Evolutionary conservation across 2,888 invertebrate species (phyloP), one percentile per base, ranked within the genome.

Genomic region (Drosophila falleni): DNA sequence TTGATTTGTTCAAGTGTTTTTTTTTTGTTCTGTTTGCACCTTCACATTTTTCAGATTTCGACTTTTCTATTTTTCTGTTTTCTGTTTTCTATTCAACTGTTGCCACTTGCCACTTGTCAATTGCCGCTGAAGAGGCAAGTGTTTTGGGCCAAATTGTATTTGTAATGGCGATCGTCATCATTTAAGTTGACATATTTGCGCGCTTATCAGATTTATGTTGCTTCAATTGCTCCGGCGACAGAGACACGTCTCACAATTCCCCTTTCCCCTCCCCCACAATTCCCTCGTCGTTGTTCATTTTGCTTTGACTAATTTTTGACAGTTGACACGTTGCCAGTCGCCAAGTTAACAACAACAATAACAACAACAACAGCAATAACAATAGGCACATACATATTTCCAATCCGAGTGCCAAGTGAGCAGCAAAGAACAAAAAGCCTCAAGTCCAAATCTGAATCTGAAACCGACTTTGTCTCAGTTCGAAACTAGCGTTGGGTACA

Each of bases 271-370:
- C n/a, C 19, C 1, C 46, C 42, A 15, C 33, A 16, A n/a, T 29
- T 44, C n/a, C 37, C 16, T 8, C 41, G 29, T 39, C 46, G n/a
- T 16, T 29, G 60, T 56, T 29, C 58, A 65, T 42, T 77, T 82
- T 83, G 82, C 88, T 87, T 87, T 84, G 89, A 83, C 87, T 89
- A 67, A 81, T 84, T 74, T 88, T 67, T 89, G 85, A 87, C 85
- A 89, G 85, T 89, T 89, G 85, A 89, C 87, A 87, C 85, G 89
- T 81, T 89, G 89, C 85, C 84, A 73, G 61, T 56, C 53, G 67
- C 35, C 50, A 50, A 50, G 50, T 49, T 64, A 41, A 60, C 23
- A 71, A 49, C 39, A 56, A 47, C 26, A 62, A 41, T 31, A 58
- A 31, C 19, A 55, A 33, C 23, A 39, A 26, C 15, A 47, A 49